These are phyloP conservation scores for Pomacea canaliculata DNA, from an alignment of 2,888 invertebrate genomes.

Conservation along the genomic window DNA sequence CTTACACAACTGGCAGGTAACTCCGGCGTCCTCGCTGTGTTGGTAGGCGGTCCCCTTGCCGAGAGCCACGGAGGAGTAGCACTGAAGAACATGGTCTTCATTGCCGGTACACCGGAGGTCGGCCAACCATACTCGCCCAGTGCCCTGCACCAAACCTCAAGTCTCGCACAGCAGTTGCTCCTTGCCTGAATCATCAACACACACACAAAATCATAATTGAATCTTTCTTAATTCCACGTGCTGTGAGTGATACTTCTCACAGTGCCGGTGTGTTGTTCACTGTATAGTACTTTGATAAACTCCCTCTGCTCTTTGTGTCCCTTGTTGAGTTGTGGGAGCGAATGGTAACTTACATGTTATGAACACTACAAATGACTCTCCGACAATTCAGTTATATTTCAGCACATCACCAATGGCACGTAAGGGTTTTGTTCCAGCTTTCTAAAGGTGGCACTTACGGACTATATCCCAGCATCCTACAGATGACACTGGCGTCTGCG, in stretches of 20 bases:
- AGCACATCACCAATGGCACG: too few species aligned
- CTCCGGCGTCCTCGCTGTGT: not conserved
- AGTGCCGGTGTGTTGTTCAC: too few species aligned
- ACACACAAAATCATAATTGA: too few species aligned
- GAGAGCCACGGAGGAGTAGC: not conserved
- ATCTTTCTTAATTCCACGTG: too few species aligned
- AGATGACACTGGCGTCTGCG: not conserved
- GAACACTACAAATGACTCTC: too few species aligned
- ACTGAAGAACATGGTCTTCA: not conserved
- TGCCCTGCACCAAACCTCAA: not conserved
- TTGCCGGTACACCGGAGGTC: not conserved
- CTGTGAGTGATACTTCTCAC: too few species aligned
- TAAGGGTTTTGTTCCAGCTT: too few species aligned
- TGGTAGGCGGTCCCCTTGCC: not conserved
- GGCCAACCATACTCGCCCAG: not conserved
- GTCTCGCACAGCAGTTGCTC: not conserved
- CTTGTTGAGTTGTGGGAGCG: too few species aligned
- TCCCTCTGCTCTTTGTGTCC: too few species aligned
- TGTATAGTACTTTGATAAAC: too few species aligned
- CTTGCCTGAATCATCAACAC: not conserved
- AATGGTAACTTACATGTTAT: too few species aligned
- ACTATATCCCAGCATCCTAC: not conserved
- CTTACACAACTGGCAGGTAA: not conserved
- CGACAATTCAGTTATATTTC: too few species aligned
- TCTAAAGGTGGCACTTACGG: not conserved